phyloP scores from a whole-genome alignment of 2,797 vertebrate species.

The Dryobates pubescens region DNA sequence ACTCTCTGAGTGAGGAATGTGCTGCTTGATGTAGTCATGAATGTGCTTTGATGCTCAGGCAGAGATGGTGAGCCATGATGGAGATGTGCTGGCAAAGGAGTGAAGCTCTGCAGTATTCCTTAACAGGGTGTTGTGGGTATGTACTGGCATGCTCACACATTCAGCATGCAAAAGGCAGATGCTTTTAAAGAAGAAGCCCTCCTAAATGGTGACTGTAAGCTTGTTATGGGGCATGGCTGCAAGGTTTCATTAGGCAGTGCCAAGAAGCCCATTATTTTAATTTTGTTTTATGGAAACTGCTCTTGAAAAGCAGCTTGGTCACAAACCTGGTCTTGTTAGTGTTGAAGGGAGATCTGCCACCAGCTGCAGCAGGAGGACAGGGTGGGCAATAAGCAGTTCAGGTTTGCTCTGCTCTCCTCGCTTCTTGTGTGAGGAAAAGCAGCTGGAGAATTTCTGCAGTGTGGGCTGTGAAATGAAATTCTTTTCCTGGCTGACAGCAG shows the following conservation, averaged over 20 bases:
- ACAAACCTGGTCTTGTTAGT: accelerated
- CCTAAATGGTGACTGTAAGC: neutral
- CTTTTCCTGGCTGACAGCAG: neutral
- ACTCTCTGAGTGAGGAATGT: neutral
- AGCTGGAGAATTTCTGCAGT: neutral
- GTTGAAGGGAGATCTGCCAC: neutral
- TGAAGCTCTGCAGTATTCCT: neutral
- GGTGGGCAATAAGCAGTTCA: neutral
- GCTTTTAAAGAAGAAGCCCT: neutral
- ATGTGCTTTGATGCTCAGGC: neutral
- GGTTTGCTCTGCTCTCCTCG: neutral
- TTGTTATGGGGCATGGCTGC: neutral
- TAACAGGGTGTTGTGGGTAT: accelerated
- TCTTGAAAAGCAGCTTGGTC: neutral
- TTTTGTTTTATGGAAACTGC: neutral
- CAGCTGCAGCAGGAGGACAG: neutral
- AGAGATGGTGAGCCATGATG: neutral
- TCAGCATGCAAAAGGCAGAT: neutral
- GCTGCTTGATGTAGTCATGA: neutral
- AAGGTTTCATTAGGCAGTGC: neutral
- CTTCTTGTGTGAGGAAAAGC: neutral
- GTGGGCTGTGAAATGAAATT: neutral
- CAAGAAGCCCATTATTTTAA: neutral
- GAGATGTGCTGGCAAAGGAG: no score
- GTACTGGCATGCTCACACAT: neutral